A percentile compares a stretch with the other conserved stretches of the same genome.
These are phyloP conservation scores for Phenacoccus solenopsis DNA, from an alignment of 1,140 invertebrate species.

Conservation along the genomic window DNA sequence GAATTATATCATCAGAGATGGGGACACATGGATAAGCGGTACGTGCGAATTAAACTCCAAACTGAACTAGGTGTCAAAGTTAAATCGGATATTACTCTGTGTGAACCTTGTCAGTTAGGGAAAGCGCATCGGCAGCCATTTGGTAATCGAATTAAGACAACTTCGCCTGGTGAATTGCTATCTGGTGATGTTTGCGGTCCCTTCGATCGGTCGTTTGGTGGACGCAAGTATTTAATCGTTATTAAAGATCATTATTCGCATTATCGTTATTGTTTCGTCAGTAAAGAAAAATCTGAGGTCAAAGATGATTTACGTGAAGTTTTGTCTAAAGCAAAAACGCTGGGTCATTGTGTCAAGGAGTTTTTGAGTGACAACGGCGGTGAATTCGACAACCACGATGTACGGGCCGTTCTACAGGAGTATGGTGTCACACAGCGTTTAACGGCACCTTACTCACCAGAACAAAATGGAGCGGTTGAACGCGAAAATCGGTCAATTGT, in stretches of 20 bases:
- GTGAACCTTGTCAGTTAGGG: constrained; percentile 29
- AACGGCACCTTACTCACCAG: constrained; percentile 20
- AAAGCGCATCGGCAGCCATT: constrained; percentile 31
- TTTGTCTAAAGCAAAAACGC: constrained; percentile 25
- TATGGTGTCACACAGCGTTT: constrained; percentile 23
- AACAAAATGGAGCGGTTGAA: constrained; percentile 29
- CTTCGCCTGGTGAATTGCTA: constrained; percentile 27
- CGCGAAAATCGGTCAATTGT: constrained; percentile 32
- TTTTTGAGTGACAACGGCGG: constrained; percentile 30
- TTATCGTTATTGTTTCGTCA: constrained; percentile 29
- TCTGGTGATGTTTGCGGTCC: constrained; percentile 30
- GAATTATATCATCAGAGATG: constrained; percentile 29
- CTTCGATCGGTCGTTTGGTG: constrained; percentile 28
- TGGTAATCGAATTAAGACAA: constrained; percentile 26
- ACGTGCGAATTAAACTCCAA: constrained; percentile 25
- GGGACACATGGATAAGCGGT: constrained; percentile 30
- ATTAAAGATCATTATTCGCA: constrained; percentile 31
- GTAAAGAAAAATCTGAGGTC: constrained; percentile 30
- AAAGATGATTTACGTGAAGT: constrained; percentile 26
- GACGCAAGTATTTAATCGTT: constrained; percentile 29
- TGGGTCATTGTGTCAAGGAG: constrained; percentile 28
- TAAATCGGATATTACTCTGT: constrained; percentile 25
- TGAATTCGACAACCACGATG: constrained; percentile 27
- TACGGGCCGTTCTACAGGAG: constrained; percentile 26
- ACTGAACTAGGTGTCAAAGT: constrained; percentile 26